Percentiles rank a stretch among this genome's conserved stretches.
Evolutionary conservation across 37 sponge, comb jelly and placozoan genomes (phyloP).

Genomic region (Hormiphora californensis): DNA sequence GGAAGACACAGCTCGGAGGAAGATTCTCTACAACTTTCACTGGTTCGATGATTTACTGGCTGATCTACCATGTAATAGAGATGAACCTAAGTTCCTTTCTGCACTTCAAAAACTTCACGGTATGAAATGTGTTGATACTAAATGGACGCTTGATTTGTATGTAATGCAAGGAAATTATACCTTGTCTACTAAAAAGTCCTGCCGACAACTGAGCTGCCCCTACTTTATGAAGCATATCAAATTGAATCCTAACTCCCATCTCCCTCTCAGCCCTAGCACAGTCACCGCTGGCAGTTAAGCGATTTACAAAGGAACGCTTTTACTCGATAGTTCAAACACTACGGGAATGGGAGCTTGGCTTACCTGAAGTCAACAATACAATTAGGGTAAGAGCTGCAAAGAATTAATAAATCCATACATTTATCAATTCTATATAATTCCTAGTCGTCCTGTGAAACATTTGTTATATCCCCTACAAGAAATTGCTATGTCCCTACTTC

Average conservation of each 20-base stretch:
- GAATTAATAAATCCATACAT: no score
- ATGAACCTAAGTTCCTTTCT: conserved; percentile 12
- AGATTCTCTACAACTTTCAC: conserved; percentile 20
- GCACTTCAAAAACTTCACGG: conserved; percentile 33
- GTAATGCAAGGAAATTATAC: no score
- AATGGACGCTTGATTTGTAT: no score
- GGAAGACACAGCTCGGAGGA: conserved; percentile 9
- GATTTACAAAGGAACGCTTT: not conserved
- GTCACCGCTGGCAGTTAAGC: conserved; percentile 1
- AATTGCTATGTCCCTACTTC: not conserved
- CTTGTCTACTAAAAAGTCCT: no score
- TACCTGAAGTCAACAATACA: not conserved
- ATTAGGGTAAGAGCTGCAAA: not conserved
- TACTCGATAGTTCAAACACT: not conserved
- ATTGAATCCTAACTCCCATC: not conserved
- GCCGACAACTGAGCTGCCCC: no score
- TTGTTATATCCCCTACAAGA: no score
- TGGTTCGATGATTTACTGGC: conserved; percentile 27
- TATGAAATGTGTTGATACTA: not conserved
- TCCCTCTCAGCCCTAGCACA: not conserved
- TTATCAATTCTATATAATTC: not conserved
- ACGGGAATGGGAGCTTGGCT: not conserved
- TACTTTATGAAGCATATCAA: not conserved
- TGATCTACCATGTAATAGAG: conserved; percentile 16
- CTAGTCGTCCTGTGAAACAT: no score